Base-by-base conservation (phyloP, 2,797 vertebrate species). In the Rhincodon typus region DNA sequence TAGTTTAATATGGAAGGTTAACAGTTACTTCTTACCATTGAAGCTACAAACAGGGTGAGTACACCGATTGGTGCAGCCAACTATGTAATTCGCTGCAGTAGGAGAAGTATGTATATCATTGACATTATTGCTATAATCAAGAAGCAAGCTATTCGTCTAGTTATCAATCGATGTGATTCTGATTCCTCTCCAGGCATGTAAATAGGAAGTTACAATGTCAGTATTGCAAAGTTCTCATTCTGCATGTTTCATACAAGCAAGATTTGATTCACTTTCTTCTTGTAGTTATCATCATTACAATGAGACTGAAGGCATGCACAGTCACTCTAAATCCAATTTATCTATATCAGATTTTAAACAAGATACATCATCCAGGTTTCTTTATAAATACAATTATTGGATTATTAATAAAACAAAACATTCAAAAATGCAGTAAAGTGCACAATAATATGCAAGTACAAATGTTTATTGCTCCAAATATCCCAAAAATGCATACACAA, bases 201-300 rank as follows among this genome's bases (percentile, higher is more conserved):
- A n/a, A 38, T 62, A n/a, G 7, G 7, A 93, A 7, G 90, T 93
- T 93, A 66, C 67, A 62, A 66, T 62, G 57, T 34, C 46, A 50
- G 62, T 46, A 7, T 84, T 46, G 79, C 10, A 10, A 23, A 67
- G 90, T 38, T 62, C 6, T 67, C 34, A 67, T 93, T 34, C 42
- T 93, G 62, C 62, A 93, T 93, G 62, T 67, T 67, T 93, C 90
- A 93, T 38, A 38, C 17, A 91, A 91, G 62, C 90, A 67, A 67
- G 38, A 7, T 93, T 93, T 93, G 38, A 67, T 93, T 93, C 34
- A 10, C 17, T 23, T 38, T 23, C 30, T 93, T 67, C 7, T 27
- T 88, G 50, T 13, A 88, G 50, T 25, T 62, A 62, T 0, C 57
- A 62, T 62, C 12, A 12, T 62, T 62, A 62, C 57, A 62, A 62